Evolutionary conservation across 2,888 invertebrate species (phyloP), one percentile per base, ranked within the genome.

Genomic region (Agrotis segetum): DNA sequence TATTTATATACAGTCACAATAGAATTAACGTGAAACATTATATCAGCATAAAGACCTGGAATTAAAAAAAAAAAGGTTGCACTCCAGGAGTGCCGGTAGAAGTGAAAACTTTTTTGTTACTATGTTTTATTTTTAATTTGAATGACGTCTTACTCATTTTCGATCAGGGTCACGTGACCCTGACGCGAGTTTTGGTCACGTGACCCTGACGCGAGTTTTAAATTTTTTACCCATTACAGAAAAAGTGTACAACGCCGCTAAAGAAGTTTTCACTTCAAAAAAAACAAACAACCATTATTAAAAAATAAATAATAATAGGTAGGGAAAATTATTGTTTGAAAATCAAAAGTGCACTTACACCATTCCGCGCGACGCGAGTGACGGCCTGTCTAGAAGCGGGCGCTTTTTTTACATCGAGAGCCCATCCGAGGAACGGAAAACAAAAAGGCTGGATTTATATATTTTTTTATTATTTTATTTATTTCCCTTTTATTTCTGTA

Each of bases 381-480:
- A 90, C 92, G 91, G 91, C 87, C 95, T 93, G 96, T 96, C 96
- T 96, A 94, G 95, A 94, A 95, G 93, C 96, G 96, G 95, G 93
- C 94, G 93, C 94, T 95, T 96, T 96, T 93, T 96, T 95, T 94
- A 93, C 94, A 93, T 92, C 92, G 92, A 93, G 93, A 94, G 93
- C 96, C 95, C 94, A 93, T 93, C 95, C 94, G 93, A 92, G 91
- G 90, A 92, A 89, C 92, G 92, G 92, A 90, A 95, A 95, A 96
- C 95, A 96, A 96, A 96, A 96, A 95, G 94, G 92, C 92, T 91
- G 95, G 95, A 96, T 95, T 96, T 96, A 93, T 95, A 94, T 93
- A 86, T 85, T 79, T 82, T 93, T 94, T 94, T 95, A 93, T 95
- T 93, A 93, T 95, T 95, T 96, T 95, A 94, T 96, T 95, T 96